Percentiles rank a stretch among this genome's conserved stretches.
phyloP scores from a whole-genome alignment of 2,113 vertebrate species.

The Mastomys natalensis region DNA sequence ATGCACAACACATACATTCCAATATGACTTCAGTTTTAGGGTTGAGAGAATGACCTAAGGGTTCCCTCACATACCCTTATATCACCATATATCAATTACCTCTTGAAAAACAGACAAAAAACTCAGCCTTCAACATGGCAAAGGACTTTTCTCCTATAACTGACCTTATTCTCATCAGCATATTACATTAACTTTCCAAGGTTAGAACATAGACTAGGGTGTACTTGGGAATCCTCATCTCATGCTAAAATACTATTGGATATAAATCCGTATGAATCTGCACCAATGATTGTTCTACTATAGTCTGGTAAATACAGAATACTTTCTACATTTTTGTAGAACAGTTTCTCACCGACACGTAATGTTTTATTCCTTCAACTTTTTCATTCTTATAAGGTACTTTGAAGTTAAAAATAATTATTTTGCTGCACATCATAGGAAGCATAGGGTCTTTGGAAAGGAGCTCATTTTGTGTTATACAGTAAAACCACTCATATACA shows the following conservation, averaged over 20 bases:
- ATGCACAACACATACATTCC: background rate
- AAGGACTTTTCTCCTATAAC: background rate
- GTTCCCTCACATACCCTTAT: too few relatives aligned
- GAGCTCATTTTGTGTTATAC: background rate
- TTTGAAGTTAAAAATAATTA: background rate
- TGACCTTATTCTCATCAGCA: background rate
- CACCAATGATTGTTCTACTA: background rate
- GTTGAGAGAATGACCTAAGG: background rate
- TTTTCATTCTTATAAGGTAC: background rate
- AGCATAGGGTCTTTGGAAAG: background rate
- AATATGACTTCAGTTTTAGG: background rate
- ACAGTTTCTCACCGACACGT: background rate
- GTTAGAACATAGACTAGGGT: conserved; percentile 2
- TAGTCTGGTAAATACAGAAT: conserved; percentile 4
- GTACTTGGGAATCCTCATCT: background rate
- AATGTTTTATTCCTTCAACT: background rate
- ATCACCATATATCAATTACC: background rate
- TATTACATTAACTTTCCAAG: background rate
- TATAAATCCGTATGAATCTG: conserved; percentile 39
- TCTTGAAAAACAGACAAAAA: background rate
- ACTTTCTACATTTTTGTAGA: background rate
- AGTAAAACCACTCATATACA: conserved; percentile 40
- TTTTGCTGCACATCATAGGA: conserved; percentile 46
- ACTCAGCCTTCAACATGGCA: background rate
- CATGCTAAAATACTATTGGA: conserved; percentile 33